Percentiles rank a stretch among this genome's conserved stretches.
Evolutionary conservation across 2,888 invertebrate species (phyloP).

Genomic region (Luperina testacea): DNA sequence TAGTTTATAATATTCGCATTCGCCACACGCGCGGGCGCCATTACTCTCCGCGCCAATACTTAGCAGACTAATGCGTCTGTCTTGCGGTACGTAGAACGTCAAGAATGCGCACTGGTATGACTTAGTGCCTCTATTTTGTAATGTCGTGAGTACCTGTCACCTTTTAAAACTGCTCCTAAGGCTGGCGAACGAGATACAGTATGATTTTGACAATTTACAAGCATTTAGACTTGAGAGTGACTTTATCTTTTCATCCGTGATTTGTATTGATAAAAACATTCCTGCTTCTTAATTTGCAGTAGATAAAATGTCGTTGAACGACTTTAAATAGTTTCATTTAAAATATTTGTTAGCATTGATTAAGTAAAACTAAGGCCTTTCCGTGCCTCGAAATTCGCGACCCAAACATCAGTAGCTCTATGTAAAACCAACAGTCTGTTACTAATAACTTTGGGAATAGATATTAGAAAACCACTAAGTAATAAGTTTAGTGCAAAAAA

Average conservation of each 20-base stretch:
- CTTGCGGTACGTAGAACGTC: slow-evolving; percentile 4
- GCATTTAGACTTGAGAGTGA: neutral
- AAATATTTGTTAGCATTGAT: neutral
- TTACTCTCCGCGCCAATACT: slow-evolving; percentile 52
- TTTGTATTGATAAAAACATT: neutral
- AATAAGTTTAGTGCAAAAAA: neutral
- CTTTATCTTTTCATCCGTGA: neutral
- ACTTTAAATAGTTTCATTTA: neutral
- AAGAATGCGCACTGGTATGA: neutral
- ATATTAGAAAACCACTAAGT: neutral
- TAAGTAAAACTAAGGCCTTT: neutral
- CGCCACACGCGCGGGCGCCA: slow-evolving; percentile 47
- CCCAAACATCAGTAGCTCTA: neutral
- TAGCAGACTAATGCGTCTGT: slow-evolving; percentile 43
- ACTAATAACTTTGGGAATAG: neutral
- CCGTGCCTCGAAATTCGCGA: neutral
- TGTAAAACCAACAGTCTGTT: neutral
- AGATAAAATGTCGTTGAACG: neutral
- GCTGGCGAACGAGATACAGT: neutral
- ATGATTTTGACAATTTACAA: neutral
- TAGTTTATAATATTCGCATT: slow-evolving; percentile 53
- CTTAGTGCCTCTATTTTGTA: neutral
- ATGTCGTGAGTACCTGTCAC: neutral
- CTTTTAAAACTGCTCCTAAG: neutral
- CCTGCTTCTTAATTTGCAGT: neutral